phyloP scores from a whole-genome alignment of 1,140 invertebrate genomes.

The Drosophila lini region DNA sequence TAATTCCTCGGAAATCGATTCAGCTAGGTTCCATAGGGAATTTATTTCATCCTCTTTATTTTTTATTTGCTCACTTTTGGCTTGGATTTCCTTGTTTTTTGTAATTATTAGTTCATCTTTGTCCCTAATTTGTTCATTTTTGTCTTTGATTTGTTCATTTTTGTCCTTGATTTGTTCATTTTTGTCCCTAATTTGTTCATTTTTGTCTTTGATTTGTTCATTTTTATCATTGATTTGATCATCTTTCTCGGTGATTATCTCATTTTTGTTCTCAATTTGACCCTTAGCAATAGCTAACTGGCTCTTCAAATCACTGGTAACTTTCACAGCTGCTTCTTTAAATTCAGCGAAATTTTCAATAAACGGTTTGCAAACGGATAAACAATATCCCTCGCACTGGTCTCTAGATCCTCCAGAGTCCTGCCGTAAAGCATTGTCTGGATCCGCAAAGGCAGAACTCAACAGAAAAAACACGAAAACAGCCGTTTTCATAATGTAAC shows the following conservation, averaged over 20 bases:
- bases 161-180: not conserved
- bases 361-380: not conserved
- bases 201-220: not conserved
- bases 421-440: not conserved
- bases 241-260: not conserved
- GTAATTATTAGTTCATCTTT: not conserved
- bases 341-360: not conserved
- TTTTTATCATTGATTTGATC: not conserved
- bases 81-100: not conserved
- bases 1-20: not conserved
- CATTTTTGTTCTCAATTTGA: not conserved
- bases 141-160: not conserved
- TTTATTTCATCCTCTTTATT: not conserved
- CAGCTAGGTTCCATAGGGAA: not conserved
- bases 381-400: not conserved
- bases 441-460: not conserved
- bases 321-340: not conserved
- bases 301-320: not conserved
- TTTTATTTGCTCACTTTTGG: not conserved
- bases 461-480: not conserved
- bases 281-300: not conserved
- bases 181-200: not conserved
- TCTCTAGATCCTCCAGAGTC: not conserved
- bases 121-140: not conserved
- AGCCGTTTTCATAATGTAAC: not conserved